These are phyloP conservation scores for Holacanthus passer DNA, from an alignment of 2,113 vertebrate genomes.

Conservation along the genomic window DNA sequence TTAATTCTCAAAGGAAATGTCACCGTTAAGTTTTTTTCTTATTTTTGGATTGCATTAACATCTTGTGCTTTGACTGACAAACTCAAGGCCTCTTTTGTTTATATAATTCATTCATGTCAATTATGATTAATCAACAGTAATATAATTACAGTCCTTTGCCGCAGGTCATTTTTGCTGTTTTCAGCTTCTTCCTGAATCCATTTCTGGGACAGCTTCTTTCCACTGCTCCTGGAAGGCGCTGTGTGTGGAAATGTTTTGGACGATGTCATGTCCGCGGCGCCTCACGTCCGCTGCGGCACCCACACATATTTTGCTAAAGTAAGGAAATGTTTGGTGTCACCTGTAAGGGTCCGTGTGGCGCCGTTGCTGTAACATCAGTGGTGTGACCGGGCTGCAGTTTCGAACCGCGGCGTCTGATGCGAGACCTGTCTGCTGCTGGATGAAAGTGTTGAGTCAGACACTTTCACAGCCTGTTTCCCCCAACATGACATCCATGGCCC, in stretches of 20 bases:
- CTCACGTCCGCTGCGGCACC: conserved; percentile 4
- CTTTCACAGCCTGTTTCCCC: neutral
- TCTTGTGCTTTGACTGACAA: neutral
- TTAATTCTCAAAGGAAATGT: neutral
- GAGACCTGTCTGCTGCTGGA: neutral
- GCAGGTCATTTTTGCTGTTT: neutral
- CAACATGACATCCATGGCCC: neutral
- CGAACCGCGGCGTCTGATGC: conserved; percentile 5
- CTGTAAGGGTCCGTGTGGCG: conserved; percentile 3
- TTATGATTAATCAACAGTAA: neutral
- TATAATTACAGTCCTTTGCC: neutral
- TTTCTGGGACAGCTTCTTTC: conserved; percentile 8
- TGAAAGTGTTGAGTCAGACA: neutral
- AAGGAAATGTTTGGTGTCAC: conserved; percentile 11
- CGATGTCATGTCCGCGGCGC: conserved; percentile 12
- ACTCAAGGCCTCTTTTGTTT: neutral
- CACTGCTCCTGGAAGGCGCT: conserved; percentile 16
- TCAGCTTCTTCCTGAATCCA: neutral
- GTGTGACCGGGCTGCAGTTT: neutral
- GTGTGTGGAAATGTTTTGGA: conserved; percentile 15
- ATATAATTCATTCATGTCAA: neutral
- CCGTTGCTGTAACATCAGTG: neutral
- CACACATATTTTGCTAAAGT: conserved; percentile 8
- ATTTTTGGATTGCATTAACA: neutral
- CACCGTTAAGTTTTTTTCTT: neutral